Conservation (phyloP, 2,888 invertebrate genomes). For the Callyntrura sp. region DNA sequence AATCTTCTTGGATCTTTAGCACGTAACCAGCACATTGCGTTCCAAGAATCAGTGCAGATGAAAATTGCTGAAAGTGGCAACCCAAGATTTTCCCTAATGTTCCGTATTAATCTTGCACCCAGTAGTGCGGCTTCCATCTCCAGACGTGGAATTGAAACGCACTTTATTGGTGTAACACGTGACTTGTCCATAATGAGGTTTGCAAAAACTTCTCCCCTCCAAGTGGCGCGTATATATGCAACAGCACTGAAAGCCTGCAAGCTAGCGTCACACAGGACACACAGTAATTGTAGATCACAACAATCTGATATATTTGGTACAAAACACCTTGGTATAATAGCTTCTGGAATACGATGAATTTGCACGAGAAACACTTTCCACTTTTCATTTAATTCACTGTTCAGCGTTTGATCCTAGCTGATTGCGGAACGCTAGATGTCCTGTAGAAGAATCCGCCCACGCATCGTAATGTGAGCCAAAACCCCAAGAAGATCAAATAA, state of each 20-base stretch:
- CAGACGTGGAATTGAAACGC: conserved; percentile 22
- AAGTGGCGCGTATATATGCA: no score
- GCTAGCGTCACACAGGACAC: no score
- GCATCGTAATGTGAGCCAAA: not conserved
- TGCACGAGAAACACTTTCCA: no score
- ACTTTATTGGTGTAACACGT: conserved; percentile 17
- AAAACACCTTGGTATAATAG: no score
- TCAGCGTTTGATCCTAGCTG: not conserved
- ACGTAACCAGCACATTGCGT: conserved; percentile 3
- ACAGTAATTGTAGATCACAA: no score
- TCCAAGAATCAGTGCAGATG: conserved; percentile 42
- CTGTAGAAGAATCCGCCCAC: not conserved
- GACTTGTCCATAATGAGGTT: not conserved
- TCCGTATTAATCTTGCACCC: not conserved
- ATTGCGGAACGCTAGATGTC: not conserved
- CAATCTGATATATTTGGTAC: no score
- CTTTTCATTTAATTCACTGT: no score
- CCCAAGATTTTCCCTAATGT: not conserved
- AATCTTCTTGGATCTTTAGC: not conserved
- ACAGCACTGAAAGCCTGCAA: no score
- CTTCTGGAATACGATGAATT: no score
- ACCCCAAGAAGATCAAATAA: not conserved
- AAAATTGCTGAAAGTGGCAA: not conserved
- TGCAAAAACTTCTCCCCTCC: no score
- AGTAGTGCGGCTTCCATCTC: conserved; percentile 25